These are phyloP conservation scores for Stegastes partitus DNA, from an alignment of 2,113 vertebrate species.

Conservation along the genomic window DNA sequence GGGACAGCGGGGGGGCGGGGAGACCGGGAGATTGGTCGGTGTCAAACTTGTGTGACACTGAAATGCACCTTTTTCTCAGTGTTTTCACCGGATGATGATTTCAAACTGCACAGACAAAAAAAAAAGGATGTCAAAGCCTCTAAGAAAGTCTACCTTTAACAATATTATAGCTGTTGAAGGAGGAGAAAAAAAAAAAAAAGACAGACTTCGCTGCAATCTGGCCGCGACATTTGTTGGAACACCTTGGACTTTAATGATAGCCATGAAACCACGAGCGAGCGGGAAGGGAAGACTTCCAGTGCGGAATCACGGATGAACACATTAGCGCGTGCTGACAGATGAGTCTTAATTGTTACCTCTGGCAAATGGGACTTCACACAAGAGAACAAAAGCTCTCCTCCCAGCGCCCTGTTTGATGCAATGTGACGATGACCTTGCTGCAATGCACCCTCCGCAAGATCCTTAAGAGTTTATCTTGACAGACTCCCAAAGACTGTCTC, in stretches of 20 bases:
- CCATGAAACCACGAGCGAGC: constrained; percentile 61
- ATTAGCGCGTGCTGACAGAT: constrained; percentile 78
- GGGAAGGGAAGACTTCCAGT: constrained; percentile 43
- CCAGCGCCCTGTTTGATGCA: constrained; percentile 78
- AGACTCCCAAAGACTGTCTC: constrained; percentile 77
- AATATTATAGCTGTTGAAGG: constrained; percentile 8
- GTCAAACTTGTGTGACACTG: constrained; percentile 61
- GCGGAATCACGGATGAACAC: constrained; percentile 68
- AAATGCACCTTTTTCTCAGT: constrained; percentile 58
- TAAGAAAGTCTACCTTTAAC: constrained; percentile 20
- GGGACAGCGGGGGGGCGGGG: constrained; percentile 35
- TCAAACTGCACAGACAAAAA: not conserved
- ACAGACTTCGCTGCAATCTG: constrained; percentile 44
- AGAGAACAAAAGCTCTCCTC: constrained; percentile 77
- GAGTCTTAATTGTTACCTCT: constrained; percentile 84
- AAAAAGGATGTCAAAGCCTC: constrained; percentile 16
- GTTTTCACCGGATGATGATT: constrained; percentile 42
- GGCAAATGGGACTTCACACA: constrained; percentile 79
- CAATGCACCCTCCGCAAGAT: constrained; percentile 71
- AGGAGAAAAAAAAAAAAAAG: constrained; percentile 12
- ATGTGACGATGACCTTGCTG: constrained; percentile 84
- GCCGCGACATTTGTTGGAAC: constrained; percentile 47
- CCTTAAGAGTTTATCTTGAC: constrained; percentile 79
- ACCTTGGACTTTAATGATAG: constrained; percentile 70
- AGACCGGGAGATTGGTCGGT: constrained; percentile 71